These are phyloP conservation scores for Drosophila malerkotliana DNA, from an alignment of 1,140 invertebrate genomes.

Conservation along the genomic window DNA sequence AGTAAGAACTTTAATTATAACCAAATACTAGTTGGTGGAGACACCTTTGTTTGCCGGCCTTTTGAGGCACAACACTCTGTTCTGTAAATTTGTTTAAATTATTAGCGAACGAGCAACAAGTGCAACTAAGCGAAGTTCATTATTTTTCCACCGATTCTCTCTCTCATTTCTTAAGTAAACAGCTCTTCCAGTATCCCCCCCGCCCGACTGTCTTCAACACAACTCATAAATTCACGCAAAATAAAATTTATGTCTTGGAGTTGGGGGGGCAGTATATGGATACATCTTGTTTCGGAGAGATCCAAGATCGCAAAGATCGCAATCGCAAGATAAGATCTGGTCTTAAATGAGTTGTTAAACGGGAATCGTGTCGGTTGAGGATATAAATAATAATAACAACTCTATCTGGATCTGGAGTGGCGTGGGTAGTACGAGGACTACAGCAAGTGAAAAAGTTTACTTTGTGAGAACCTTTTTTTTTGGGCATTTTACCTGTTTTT, in stretches of 20 bases:
- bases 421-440: slow-evolving; percentile 25
- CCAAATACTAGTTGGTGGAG: slow-evolving; percentile 60
- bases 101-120: slow-evolving; percentile 71
- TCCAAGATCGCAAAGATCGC: slow-evolving; percentile 23
- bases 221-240: slow-evolving; percentile 80
- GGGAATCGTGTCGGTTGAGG: slow-evolving; percentile 39
- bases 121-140: slow-evolving; percentile 58
- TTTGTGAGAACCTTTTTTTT: slow-evolving; percentile 25
- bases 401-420: slow-evolving; percentile 44
- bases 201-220: slow-evolving; percentile 38
- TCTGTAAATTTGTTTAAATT: slow-evolving; percentile 77
- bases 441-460: slow-evolving; percentile 28
- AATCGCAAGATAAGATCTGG: slow-evolving; percentile 45
- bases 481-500: slow-evolving; percentile 42
- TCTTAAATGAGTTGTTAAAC: slow-evolving; percentile 78
- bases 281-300: slow-evolving; percentile 29
- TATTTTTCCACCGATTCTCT: slow-evolving; percentile 44
- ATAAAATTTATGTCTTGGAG: slow-evolving; percentile 68
- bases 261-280: background rate
- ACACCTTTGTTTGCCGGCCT: slow-evolving; percentile 65
- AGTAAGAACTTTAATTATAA: slow-evolving; percentile 70
- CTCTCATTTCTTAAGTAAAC: slow-evolving; percentile 74
- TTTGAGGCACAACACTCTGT: slow-evolving; percentile 3
- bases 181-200: slow-evolving; percentile 26
- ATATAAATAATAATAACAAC: slow-evolving; percentile 73